Evolutionary conservation across 2,113 vertebrate genomes (phyloP), one percentile per base, ranked within the genome.

Genomic region (Alligator mississippiensis): DNA sequence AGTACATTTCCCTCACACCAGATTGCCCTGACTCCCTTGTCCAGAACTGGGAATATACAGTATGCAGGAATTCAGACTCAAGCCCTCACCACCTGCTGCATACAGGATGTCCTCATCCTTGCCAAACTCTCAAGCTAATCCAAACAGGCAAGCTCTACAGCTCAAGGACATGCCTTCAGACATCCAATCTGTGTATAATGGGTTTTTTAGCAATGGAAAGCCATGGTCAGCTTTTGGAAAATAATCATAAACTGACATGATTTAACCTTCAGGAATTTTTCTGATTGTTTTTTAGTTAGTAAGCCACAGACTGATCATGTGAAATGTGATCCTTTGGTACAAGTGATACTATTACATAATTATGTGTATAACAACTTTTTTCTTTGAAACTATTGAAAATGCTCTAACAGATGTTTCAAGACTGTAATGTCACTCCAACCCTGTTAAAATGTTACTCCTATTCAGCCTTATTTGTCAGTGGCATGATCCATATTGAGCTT

Each of bases 301-400:
- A 82, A 14, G 28, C 28, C 47, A 17, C 11, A 68, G 57, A 28
- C 59, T 82, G 76, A 54, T 59, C 0, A 63, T 87, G 91, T 88
- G 55, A 88, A 11, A 66, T 18, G 5, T 0, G 3, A 13, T n/a
- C 22, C 18, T 88, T 89, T 74, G 62, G 13, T 75, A 85, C 63
- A 34, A 4, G 1, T 13, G 74, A 5, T 72, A 63, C 8, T 90
- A 63, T 77, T 66, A 90, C 88, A 91, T 34, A 70, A 2, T 77
- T 57, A 78, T 90, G 74, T 91, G n/a, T 88, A 88, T 76, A 88
- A 77, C 61, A 82, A n/a, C 60, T 21, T 19, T 11, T 60, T 95
- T 77, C n/a, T 34, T 91, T 80, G 13, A 86, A 93, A 92, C 17
- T 38, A 38, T 38, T 59, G 57, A 38, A 83, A 59, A 59, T 59